Evolutionary conservation across 2,113 vertebrate species (phyloP), one percentile per base, ranked within the genome.

Genomic region (Python bivittatus): DNA sequence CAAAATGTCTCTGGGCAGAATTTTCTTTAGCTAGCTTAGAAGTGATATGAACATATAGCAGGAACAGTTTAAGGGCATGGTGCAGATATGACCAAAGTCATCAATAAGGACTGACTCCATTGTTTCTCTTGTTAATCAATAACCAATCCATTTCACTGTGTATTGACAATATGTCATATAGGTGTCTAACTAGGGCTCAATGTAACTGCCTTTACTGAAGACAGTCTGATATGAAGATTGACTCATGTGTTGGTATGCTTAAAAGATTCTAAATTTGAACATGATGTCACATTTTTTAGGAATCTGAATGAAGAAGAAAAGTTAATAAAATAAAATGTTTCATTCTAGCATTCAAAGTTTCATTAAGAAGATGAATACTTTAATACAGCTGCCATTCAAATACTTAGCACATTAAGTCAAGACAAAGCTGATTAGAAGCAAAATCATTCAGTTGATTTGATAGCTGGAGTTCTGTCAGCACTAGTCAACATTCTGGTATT

Each of bases 361-460:
- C 13, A 92, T 93, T 94, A 97, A 97, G 97, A 97, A 97, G 95
- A n/a, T n/a, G n/a, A n/a, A n/a, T n/a, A n/a, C n/a, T n/a, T n/a
- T n/a, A n/a, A n/a, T n/a, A n/a, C n/a, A n/a, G 11, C 44, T 33
- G 38, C 85, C 91, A 94, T 95, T 96, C 86, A 92, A 94, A 64
- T 90, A 95, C 93, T 92, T 95, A 95, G 84, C 86, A 85, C 88
- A 95, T 94, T 95, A 96, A 96, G 95, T 79, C 92, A 89, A 94
- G 90, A 97, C 96, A 96, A 96, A 97, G 95, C 92, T 97, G 95
- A 95, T 97, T 96, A 97, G 94, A 97, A 97, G 96, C 90, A 95
- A 96, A 94, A 72, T 91, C 92, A 94, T 95, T 97, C 92, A 96
- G 94, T 95, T 93, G 94, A 96, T 94, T 92, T 94, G 96, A 96